Percentiles rank a stretch among this genome's conserved stretches.
Conservation (phyloP, 1,140 invertebrate species). For the Choristoneura fumiferana region DNA sequence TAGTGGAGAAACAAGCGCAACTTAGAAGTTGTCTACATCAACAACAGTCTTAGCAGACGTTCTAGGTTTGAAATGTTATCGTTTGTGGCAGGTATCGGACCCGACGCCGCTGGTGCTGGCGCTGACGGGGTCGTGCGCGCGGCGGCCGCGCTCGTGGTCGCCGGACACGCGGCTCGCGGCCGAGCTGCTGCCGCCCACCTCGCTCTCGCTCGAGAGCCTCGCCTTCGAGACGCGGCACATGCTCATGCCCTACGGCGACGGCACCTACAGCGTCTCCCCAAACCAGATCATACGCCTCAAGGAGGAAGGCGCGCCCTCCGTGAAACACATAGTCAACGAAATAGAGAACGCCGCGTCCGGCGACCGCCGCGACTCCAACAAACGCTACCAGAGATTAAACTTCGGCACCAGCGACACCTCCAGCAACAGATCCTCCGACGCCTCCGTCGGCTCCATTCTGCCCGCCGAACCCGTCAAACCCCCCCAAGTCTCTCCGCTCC, state of each 20-base stretch:
- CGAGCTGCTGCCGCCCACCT: slow-evolving; percentile 79
- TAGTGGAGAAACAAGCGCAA: too few relatives aligned
- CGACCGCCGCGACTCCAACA: slow-evolving; percentile 62
- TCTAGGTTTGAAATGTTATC: too few relatives aligned
- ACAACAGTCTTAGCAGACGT: too few relatives aligned
- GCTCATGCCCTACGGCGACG: slow-evolving; percentile 89
- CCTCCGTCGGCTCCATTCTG: slow-evolving; percentile 20
- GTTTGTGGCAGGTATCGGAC: slow-evolving; percentile 57
- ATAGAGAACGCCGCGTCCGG: slow-evolving; percentile 77
- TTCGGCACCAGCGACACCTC: slow-evolving; percentile 55
- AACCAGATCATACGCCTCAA: slow-evolving; percentile 91
- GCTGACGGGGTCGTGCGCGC: slow-evolving; percentile 71
- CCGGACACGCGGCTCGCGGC: slow-evolving; percentile 83
- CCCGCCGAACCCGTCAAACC: slow-evolving; percentile 29
- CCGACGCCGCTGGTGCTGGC: slow-evolving; percentile 80
- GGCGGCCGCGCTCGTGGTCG: slow-evolving; percentile 89
- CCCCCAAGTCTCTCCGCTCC: slow-evolving; percentile 41
- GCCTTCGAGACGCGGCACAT: slow-evolving; percentile 86
- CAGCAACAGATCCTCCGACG: slow-evolving; percentile 35
- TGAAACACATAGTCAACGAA: slow-evolving; percentile 83
- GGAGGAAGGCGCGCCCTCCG: slow-evolving; percentile 77
- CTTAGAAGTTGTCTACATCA: too few relatives aligned
- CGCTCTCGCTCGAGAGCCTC: slow-evolving; percentile 82
- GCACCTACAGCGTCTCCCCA: slow-evolving; percentile 92
- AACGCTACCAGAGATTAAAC: slow-evolving; percentile 83